Base-by-base conservation (phyloP, 2,888 invertebrate species). In the Pachliopta kotzebuea region DNA sequence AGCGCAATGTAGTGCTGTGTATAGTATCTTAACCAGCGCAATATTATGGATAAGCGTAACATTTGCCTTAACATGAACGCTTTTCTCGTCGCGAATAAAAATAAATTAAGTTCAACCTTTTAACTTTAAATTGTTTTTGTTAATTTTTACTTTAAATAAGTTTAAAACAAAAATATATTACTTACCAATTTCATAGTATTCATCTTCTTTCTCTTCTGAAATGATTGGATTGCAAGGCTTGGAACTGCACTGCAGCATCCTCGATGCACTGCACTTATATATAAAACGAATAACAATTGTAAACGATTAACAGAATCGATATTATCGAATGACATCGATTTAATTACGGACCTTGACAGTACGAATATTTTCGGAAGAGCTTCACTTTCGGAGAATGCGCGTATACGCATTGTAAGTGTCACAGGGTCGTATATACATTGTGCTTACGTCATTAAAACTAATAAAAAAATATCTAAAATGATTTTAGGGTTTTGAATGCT, bases 181-280 rank as follows among this genome's bases (percentile, higher is more conserved):
- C 84, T 74, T 72, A 85, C 86, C 77, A 81, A 72, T 67, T 83
- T 80, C 86, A 86, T 86, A 63, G 72, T 77, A 29, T 49, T 4
- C 11, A 20, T 21, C 69, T 4, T 26, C 52, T 52, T 59, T 49
- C 45, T 67, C n/a, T n/a, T n/a, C 8, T 49, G n/a, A 49, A 64
- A 62, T 37, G 55, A 68, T 67, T 63, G 66, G 68, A 62, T 52
- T 68, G 69, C 71, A 61, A 69, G 65, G 68, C 63, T 71, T 68
- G 63, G 68, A 74, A 65, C 66, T 66, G 68, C 68, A 87, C 84
- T 88, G 86, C 83, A 70, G 69, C 69, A 69, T 68, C 67, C 64
- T 63, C 61, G 60, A 69, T 68, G 56, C 65, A 68, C 64, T 60
- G 70, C 69, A 72, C 76, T 84, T 88, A 78, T 88, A 88, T 88